Conservation (phyloP, 23 tunicate species). For the Styela clava region DNA sequence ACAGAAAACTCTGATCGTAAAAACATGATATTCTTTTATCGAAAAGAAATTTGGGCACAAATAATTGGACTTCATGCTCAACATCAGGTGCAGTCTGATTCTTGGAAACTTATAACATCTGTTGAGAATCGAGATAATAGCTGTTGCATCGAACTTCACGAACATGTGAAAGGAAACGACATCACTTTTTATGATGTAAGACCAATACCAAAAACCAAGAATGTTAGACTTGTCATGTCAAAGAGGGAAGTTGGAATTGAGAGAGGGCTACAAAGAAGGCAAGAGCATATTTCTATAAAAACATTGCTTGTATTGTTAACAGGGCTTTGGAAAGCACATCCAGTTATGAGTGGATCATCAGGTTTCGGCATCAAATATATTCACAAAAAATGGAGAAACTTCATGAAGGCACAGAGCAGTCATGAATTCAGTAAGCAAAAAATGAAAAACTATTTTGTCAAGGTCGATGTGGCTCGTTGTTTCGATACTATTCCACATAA, state of each 20-base stretch:
- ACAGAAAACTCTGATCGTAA: conserved; percentile 2
- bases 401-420: background rate
- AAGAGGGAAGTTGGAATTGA: background rate
- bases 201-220: conserved; percentile 14
- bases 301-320: background rate
- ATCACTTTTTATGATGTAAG: conserved; percentile 7
- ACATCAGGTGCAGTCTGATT: background rate
- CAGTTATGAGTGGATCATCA: background rate
- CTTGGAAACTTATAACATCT: background rate
- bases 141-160: background rate
- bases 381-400: conserved; percentile 17
- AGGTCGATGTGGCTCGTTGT: conserved; percentile 13
- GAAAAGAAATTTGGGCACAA: conserved; percentile 8
- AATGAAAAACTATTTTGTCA: conserved; percentile 14
- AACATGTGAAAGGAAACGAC: background rate
- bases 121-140: background rate
- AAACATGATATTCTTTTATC: conserved; percentile 13
- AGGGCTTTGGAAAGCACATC: conserved; percentile 14
- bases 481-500: conserved; percentile 27
- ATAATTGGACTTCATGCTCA: background rate
- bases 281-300: background rate
- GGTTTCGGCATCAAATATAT: conserved; percentile 14
- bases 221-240: background rate
- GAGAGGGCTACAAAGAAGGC: background rate
- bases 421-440: background rate